These are phyloP conservation scores for Phymastichus coffea DNA, from an alignment of 1,140 invertebrate species.

Conservation along the genomic window DNA sequence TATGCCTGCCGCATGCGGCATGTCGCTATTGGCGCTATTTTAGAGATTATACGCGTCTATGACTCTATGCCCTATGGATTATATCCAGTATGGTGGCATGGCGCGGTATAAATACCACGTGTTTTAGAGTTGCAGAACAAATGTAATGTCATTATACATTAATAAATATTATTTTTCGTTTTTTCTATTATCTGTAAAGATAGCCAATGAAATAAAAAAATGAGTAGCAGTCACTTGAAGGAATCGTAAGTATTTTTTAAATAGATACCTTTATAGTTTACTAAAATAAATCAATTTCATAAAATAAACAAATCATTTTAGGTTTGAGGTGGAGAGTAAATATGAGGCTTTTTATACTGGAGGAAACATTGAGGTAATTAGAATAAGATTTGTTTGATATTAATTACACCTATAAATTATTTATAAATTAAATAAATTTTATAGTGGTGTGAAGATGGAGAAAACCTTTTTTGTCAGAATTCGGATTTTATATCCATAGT, in stretches of 20 bases:
- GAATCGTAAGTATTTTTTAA: constrained; percentile 37
- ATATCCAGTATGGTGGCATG: too few species aligned
- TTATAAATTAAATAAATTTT: constrained; percentile 26
- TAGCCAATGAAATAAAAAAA: constrained; percentile 25
- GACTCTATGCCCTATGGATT: too few species aligned
- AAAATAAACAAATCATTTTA: constrained; percentile 52
- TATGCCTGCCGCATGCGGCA: too few species aligned
- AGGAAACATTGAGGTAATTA: constrained; percentile 68
- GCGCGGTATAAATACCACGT: too few species aligned
- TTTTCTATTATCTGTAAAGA: background rate
- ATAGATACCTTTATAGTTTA: background rate
- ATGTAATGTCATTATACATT: background rate
- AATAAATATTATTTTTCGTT: background rate
- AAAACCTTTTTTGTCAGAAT: constrained; percentile 74
- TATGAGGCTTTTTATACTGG: constrained; percentile 84
- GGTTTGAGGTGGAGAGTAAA: constrained; percentile 74
- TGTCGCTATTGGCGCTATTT: too few species aligned
- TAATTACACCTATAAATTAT: constrained; percentile 3
- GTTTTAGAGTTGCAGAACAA: too few species aligned
- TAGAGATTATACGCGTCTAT: too few species aligned
- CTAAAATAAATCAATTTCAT: background rate
- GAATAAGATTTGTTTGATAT: constrained; percentile 7
- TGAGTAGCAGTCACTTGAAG: constrained; percentile 33
- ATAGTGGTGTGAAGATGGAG: constrained; percentile 72
- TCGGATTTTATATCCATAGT: constrained; percentile 69